Evolutionary conservation across 2,888 invertebrate genomes (phyloP).

Genomic region (Temnothorax rugatulus): DNA sequence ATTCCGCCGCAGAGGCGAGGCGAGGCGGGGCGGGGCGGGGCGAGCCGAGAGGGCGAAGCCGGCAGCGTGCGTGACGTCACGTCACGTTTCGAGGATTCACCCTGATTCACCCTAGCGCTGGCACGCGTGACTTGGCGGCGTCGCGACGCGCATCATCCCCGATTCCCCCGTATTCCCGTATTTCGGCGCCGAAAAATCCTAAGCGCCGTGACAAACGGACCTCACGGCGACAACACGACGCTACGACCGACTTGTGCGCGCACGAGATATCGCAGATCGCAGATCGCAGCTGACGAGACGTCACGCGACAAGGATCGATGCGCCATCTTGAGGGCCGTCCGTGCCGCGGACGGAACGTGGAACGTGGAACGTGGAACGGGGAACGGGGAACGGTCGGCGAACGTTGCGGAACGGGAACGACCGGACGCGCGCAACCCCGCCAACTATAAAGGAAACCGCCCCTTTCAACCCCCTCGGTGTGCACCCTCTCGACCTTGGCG

Average conservation of each 20-base stretch:
- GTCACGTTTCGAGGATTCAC: conserved; percentile 33
- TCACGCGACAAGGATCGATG: conserved; percentile 74
- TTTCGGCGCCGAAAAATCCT: background rate
- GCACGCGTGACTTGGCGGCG: background rate
- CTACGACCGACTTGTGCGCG: background rate
- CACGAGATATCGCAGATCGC: conserved; percentile 30
- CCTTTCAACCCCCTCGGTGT: background rate
- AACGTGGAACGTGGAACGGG: conserved; percentile 36
- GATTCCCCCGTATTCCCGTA: background rate
- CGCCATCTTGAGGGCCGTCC: conserved; percentile 70
- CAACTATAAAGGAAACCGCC: conserved; percentile 9
- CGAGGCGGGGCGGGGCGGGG: conserved; percentile 22
- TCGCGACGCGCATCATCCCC: conserved; percentile 15
- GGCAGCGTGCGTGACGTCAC: conserved; percentile 49
- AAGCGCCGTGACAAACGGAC: background rate
- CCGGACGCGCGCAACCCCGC: conserved; percentile 35
- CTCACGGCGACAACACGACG: background rate
- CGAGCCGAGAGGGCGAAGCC: conserved; percentile 42
- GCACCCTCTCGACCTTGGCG: conserved; percentile 12
- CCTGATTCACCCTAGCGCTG: conserved; percentile 41
- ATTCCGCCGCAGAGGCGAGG: conserved; percentile 53
- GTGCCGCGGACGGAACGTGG: conserved; percentile 34
- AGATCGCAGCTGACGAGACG: conserved; percentile 45
- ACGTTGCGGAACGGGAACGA: conserved; percentile 20
- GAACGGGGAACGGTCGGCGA: conserved; percentile 36